Base-by-base conservation (phyloP, 1,140 invertebrate genomes). In the Penaeus japonicus region DNA sequence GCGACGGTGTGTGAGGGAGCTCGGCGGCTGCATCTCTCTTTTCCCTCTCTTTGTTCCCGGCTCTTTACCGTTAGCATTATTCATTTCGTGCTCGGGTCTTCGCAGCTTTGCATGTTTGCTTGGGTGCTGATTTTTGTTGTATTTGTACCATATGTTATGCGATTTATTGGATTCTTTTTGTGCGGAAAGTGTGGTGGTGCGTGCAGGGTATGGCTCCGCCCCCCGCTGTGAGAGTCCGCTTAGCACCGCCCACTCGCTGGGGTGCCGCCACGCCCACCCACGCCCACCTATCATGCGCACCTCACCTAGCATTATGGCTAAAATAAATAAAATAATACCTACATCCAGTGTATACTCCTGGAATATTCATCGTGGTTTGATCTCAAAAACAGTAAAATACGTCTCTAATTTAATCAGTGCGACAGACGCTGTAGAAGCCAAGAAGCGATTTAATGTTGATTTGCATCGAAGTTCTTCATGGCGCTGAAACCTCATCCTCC, bases 231-330 rank as follows among this genome's bases (percentile, higher is more conserved):
- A 54, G 75, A 55, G 73, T 78, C 84, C 54, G 73, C 84, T 65
- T 32, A 77, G 84, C 70, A 55, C 84, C 84, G 84, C 84, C 84
- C 84, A 77, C 84, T 79, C 75, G 54, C 84, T 75, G 35, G 73
- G 84, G 73, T 75, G 84, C 59, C 30, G 75, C 84, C 84, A 85
- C 84, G 84, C 84, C 84, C 84, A 85, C 75, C n/a, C 84, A 35
- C 84, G 73, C 84, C 84, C 84, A 85, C 84, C 73, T 54, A 85
- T 59, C 73, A 85, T 75, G 73, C 83, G 83, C 83, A 7, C n/a
- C 65, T 73, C 83, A 84, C 83, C 75, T 73, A 84, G 75, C 65
- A 84, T 70, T 84, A 84, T 75, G 47, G 83, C 75, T 73, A 84
- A 24, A 54, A 32, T 27, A 84, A 84, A 84, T 84, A 84, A 73